Conservation (phyloP, 2,113 vertebrate species). For the Micromys minutus region DNA sequence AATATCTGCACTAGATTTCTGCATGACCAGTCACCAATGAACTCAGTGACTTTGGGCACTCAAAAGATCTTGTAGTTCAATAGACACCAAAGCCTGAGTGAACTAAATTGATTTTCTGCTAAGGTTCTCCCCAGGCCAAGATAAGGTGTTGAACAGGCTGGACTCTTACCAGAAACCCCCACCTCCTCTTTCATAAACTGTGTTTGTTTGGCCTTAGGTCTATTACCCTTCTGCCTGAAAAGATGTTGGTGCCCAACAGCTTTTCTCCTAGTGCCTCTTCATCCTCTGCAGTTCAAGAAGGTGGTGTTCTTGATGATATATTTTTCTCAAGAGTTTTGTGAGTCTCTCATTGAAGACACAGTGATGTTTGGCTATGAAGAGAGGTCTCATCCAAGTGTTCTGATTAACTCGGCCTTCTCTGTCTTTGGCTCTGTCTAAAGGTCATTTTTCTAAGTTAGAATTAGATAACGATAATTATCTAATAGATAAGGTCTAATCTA, state of each 20-base stretch:
- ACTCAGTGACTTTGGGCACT: neutral
- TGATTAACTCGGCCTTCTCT: neutral
- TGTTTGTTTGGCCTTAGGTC: neutral
- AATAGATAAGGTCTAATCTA: neutral
- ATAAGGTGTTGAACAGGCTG: neutral
- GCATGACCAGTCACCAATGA: neutral
- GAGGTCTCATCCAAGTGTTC: neutral
- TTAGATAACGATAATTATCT: too few relatives aligned
- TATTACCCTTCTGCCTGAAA: neutral
- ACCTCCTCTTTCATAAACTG: slow-evolving; percentile 1
- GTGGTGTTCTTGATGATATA: neutral
- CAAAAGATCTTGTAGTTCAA: neutral
- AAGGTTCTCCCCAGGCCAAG: neutral
- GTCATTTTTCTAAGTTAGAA: neutral
- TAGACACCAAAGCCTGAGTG: neutral
- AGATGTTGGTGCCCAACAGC: neutral
- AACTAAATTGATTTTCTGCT: neutral
- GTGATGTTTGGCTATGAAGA: neutral
- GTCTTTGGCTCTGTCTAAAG: neutral
- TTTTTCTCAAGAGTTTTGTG: neutral
- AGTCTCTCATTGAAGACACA: neutral
- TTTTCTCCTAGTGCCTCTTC: neutral
- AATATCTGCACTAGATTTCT: neutral
- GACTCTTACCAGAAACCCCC: neutral
- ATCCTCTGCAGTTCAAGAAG: neutral